Base-by-base conservation (phyloP, 2,888 invertebrate species). In the Norana najaformis region DNA sequence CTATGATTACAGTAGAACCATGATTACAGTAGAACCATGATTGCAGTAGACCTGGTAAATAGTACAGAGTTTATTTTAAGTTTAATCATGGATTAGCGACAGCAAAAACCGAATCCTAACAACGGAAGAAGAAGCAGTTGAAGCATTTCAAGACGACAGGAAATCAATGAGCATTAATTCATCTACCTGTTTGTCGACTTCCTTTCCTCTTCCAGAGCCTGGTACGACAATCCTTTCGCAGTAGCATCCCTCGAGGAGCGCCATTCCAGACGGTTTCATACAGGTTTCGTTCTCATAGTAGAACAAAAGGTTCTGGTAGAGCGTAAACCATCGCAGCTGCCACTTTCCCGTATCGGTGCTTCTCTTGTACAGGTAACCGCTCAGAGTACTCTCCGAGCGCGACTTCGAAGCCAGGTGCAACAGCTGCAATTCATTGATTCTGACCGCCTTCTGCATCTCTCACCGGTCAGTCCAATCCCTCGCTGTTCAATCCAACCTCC, bases 201-300 rank as follows among this genome's bases (percentile, higher is more conserved):
- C 94, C 90, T 93, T 93, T 36, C 93, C 93, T 88, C 93, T 93
- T 90, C 92, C 93, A 53, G 85, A 89, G 69, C 39, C 41, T n/a
- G 90, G 89, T 30, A 69, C 90, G 89, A 95, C 92, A 39, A 94
- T 92, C 69, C 94, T 93, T 91, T 95, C 95, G 91, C 95, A 95
- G 95, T 97, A 98, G 93, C 97, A 97, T 0, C 98, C 98, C 94
- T 98, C 98, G 90, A 98, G 95, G 92, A 98, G 96, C 37, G 98
- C 96, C 35, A 98, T 96, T 0, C 98, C 98, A 0, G 97, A 97
- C 0, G 98, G 98, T 53, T 97, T 96, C 36, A 96, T 96, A 93
- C 96, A 96, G 93, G 96, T 96, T 94, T 98, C 98, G 89, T 96
- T 97, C 94, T 98, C 98, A 95, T 97, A 98, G 96, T 98, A 98